Base-by-base conservation (phyloP, 1,140 invertebrate genomes). In the Plodia interpunctella region DNA sequence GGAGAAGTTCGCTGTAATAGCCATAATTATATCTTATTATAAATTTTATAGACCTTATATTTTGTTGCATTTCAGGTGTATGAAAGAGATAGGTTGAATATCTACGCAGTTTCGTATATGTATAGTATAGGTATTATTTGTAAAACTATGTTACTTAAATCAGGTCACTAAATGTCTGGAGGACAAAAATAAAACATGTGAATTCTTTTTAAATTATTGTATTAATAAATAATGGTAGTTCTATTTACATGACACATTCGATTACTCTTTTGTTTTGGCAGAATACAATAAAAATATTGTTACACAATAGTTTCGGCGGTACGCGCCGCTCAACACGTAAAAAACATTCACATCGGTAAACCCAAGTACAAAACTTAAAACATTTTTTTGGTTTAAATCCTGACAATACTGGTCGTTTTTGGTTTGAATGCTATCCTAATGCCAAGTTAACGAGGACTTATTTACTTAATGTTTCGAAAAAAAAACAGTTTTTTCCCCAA, bases 221-320 rank as follows among this genome's bases (percentile, higher is more conserved):
- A 89, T 89, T 89, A 89, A 89, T 89, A 89, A 89, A 89, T 89
- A 89, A 87, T 89, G 87, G 87, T 89, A 87, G 84, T 87, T 89
- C 78, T 89, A 89, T 89, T 87, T 89, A 89, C 87, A 89, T 87
- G 87, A 89, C 87, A 89, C 87, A 86, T 79, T 87, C 67, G 76
- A 76, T 79, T 78, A 78, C 71, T 78, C 82, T 87, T 82, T 87
- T 87, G 83, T 87, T 89, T 89, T 87, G 83, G 87, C 84, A 87
- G 84, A 89, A 87, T 78, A 87, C 81, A 86, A 80, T 83, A 70
- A 83, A 70, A 83, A 80, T 84, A 87, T 82, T 75, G 78, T 88
- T 87, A 87, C 76, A 85, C 76, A 85, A 77, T 74, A 80, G 62
- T 69, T 77, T 67, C 74, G 69, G 76, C 74, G 72, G 76, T 81